Evolutionary conservation across 2,797 vertebrate genomes (phyloP).

Genomic region (Psittacula echo): DNA sequence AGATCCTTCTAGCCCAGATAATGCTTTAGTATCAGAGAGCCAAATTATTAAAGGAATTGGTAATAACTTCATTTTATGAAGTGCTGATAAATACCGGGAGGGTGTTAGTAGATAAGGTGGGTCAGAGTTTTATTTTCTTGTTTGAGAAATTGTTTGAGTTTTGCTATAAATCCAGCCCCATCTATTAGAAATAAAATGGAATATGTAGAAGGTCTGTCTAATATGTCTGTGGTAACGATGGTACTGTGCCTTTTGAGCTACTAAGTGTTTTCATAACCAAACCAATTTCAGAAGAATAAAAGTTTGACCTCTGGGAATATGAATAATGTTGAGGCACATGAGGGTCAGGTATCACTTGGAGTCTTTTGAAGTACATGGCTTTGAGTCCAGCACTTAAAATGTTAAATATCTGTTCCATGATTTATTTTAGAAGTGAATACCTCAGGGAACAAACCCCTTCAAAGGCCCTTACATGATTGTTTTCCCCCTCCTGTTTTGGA

Average conservation of each 20-base stretch:
- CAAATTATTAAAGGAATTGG: background rate
- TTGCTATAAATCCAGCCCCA: background rate
- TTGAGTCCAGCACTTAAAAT: background rate
- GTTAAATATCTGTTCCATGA: background rate
- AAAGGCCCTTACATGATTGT: background rate
- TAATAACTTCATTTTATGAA: background rate
- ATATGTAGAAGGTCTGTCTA: background rate
- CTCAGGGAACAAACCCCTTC: background rate
- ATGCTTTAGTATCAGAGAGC: background rate
- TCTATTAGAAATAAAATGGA: background rate
- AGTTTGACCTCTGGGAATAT: background rate
- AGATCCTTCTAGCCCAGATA: background rate
- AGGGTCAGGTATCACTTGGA: background rate
- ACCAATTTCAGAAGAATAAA: background rate
- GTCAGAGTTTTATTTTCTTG: background rate
- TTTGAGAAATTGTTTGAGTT: background rate
- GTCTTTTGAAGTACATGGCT: background rate
- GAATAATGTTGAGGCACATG: background rate
- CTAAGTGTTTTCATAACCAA: background rate
- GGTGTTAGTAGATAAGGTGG: background rate
- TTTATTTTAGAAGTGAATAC: background rate
- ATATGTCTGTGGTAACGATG: background rate
- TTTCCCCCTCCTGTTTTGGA: background rate
- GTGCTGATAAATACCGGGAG: background rate
- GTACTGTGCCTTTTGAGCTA: background rate